Evolutionary conservation across 2,113 vertebrate species (phyloP).

Genomic region (Ammospiza caudacuta): DNA sequence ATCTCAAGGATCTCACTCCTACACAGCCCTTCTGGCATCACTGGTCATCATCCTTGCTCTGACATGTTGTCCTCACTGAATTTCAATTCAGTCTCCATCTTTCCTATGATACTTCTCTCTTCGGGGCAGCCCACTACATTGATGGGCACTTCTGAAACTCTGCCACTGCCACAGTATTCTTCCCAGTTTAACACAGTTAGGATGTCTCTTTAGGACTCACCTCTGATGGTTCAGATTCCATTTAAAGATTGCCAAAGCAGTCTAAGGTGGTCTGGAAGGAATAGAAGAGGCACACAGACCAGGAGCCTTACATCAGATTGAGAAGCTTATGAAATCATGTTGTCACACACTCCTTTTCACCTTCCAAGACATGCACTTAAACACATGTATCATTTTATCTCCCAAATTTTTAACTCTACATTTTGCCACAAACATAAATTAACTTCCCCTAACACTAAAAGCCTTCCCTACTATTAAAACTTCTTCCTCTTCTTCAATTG

Average conservation of each 20-base stretch:
- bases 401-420: neutral
- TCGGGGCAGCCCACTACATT: rapidly evolving
- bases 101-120: neutral
- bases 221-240: neutral
- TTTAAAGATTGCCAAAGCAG: neutral
- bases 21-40: neutral
- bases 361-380: neutral
- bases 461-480: neutral
- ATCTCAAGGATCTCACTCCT: neutral
- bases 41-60: neutral
- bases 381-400: neutral
- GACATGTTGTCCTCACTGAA: neutral
- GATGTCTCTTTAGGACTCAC: neutral
- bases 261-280: neutral
- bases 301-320: neutral
- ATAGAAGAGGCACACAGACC: neutral
- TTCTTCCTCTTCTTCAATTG: neutral
- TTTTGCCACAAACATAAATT: neutral
- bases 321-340: neutral
- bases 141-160: neutral
- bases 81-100: neutral
- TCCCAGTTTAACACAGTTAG: neutral
- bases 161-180: neutral
- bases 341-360: neutral
- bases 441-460: neutral